Base-by-base conservation (phyloP, 1,140 invertebrate genomes). In the Sycophaga agraensis region DNA sequence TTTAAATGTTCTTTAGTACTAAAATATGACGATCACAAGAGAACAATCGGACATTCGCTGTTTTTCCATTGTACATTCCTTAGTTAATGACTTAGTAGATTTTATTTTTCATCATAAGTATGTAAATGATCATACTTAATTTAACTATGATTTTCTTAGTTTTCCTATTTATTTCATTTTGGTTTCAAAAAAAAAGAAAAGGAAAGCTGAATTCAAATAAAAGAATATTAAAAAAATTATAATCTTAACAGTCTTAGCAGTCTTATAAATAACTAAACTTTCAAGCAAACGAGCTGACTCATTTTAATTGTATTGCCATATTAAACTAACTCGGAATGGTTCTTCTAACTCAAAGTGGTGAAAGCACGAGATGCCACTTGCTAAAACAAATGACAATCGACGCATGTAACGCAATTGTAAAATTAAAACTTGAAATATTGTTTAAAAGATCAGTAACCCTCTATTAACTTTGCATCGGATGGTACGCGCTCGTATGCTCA, bases 301-400 rank as follows among this genome's bases (percentile, higher is more conserved):
- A 56, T 60, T 60, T 63, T 65, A 62, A 64, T 46, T 46, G 40
- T 60, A 34, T 46, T 46, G 40, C 63, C 64, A 64, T 65, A 68
- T 66, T 70, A 68, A 64, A 77, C 73, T 76, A 78, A 75, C 74
- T 75, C 67, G 68, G 72, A 77, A 79, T 78, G 73, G 69, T 78
- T 76, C 67, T 73, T 73, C 66, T 74, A 78, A 77, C 71, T 56
- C 50, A 54, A 61, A 57, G 58, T 62, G 69, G 63, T 71, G 64
- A 65, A 71, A 71, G 69, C 71, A 76, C 72, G 69, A 65, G 71
- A 67, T 69, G 66, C 64, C 62, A 73, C 64, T 69, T 70, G 59
- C 66, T 68, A 57, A 59, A 57, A 67, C 54, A 69, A 53, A 73
- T 70, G 66, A 73, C 69, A 66, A 69, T 73, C 68, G 72, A 75